Percentiles rank a stretch among this genome's conserved stretches.
Conservation (phyloP, 2,797 vertebrate genomes). For the Aulostomus chinensis region DNA sequence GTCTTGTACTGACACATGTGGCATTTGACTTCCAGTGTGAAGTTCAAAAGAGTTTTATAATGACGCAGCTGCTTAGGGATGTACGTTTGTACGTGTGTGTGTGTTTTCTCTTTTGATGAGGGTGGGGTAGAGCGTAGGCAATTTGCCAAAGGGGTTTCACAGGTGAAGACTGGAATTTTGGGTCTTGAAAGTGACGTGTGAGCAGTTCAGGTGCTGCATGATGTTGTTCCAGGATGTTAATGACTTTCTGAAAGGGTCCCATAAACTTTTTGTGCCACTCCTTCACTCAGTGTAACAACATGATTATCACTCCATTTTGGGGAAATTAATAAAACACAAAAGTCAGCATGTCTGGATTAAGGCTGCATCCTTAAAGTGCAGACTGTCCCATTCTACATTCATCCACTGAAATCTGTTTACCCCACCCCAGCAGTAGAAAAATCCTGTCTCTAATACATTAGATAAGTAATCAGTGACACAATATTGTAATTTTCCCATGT, state of each 20-base stretch:
- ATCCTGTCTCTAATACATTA: too few species aligned
- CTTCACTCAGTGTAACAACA: not conserved
- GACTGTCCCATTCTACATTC: too few species aligned
- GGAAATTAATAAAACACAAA: too few species aligned
- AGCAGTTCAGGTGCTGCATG: slow-evolving; percentile 36
- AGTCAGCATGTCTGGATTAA: too few species aligned
- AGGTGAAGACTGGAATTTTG: slow-evolving; percentile 51
- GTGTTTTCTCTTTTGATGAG: slow-evolving; percentile 43
- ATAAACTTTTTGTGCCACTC: too few species aligned
- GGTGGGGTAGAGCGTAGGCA: slow-evolving; percentile 24
- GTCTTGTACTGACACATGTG: slow-evolving; percentile 83
- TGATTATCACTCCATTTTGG: not conserved
- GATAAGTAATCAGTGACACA: too few species aligned
- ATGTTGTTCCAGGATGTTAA: too few species aligned
- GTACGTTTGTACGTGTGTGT: slow-evolving; percentile 23
- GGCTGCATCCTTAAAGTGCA: too few species aligned
- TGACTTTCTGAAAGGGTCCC: not conserved
- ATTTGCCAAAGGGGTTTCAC: slow-evolving; percentile 35
- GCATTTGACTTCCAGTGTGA: slow-evolving; percentile 83
- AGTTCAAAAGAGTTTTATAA: slow-evolving; percentile 85
- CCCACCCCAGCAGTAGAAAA: too few species aligned
- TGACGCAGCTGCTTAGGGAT: slow-evolving; percentile 80
- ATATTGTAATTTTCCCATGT: too few species aligned
- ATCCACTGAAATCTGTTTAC: too few species aligned
- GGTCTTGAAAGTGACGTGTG: slow-evolving; percentile 27